Evolutionary conservation across 2,888 invertebrate species (phyloP), one percentile per base, ranked within the genome.

Genomic region (Smittia sp.): DNA sequence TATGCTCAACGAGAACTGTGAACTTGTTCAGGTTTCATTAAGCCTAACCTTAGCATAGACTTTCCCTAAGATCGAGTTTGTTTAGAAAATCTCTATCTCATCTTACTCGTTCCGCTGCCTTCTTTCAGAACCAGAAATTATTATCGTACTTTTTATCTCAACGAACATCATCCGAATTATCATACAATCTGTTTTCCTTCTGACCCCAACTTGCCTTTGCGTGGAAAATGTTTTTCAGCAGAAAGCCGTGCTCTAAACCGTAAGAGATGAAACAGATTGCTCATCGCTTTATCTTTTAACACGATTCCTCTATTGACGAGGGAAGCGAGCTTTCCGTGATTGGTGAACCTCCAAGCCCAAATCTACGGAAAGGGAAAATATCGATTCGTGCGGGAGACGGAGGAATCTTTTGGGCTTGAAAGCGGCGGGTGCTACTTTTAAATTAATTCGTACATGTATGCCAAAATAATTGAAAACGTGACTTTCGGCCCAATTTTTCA

Each of bases 391-490:
- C 3, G 15, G 46, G 46, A 46, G 15, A 46, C 32, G 32, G 9
- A 32, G 32, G 32, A 32, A 32, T 46, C n/a, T 46, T 46, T 32
- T 32, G 9, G 32, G 32, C 32, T 46, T n/a, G 46, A 46, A 46
- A 11, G n/a, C 46, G 46, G 46, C 46, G 46, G 46, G 15, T 15
- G 46, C 46, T 15, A 11, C 18, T 18, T 9, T 58, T 58, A 15
- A 58, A 58, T 58, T 58, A 66, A 38, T 66, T 68, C 46, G 22
- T 68, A 15, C n/a, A 4, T 68, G 22, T 68, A n/a, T n/a, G 22
- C 25, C 15, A 66, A 66, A 15, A 66, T 68, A 68, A 68, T 68
- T 68, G 68, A 68, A 68, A 46, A 68, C 68, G 68, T 68, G 68
- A 27, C 32, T 66, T 66, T 68, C 15, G 22, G 41, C 41, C 41